phyloP scores from a whole-genome alignment of 2,797 vertebrate genomes.

The Amphiprion clarkii region DNA sequence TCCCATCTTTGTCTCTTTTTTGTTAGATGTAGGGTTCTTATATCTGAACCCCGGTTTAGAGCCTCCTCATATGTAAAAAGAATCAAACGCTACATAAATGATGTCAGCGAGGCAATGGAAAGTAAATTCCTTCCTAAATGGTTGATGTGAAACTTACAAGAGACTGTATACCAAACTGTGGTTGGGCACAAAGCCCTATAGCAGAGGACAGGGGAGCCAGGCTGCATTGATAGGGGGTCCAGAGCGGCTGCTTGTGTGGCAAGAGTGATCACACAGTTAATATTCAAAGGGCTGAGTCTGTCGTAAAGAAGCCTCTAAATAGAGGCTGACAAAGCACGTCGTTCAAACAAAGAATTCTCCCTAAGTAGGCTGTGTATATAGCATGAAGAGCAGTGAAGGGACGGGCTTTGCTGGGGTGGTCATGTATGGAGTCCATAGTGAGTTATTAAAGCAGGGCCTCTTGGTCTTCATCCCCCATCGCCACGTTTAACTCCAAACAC shows the following conservation, averaged over 20 bases:
- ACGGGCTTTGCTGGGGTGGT: conserved; percentile 74
- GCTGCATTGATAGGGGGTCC: conserved; percentile 61
- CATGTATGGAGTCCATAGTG: conserved; percentile 81
- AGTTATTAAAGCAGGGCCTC: conserved; percentile 79
- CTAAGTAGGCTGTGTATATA: conserved; percentile 84
- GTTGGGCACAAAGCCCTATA: conserved; percentile 67
- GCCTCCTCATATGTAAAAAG: conserved; percentile 56
- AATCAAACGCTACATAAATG: conserved; percentile 56
- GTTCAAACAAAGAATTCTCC: conserved; percentile 79
- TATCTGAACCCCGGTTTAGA: conserved; percentile 23
- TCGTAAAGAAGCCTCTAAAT: conserved; percentile 85
- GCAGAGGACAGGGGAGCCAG: conserved; percentile 57
- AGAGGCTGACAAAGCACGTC: conserved; percentile 84
- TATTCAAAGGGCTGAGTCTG: conserved; percentile 84
- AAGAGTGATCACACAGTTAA: conserved; percentile 87
- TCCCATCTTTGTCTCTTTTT: conserved; percentile 24
- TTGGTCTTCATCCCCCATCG: conserved; percentile 57
- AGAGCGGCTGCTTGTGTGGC: conserved; percentile 83
- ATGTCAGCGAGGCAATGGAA: conserved; percentile 58
- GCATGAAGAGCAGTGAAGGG: conserved; percentile 67
- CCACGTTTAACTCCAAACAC: conserved; percentile 50
- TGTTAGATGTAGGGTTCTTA: conserved; percentile 22
- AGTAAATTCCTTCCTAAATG: conserved; percentile 41
- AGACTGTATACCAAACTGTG: conserved; percentile 62
- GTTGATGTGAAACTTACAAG: conserved; percentile 58